Evolutionary conservation across 2,888 invertebrate genomes (phyloP).

Genomic region (Epirrita christyi): DNA sequence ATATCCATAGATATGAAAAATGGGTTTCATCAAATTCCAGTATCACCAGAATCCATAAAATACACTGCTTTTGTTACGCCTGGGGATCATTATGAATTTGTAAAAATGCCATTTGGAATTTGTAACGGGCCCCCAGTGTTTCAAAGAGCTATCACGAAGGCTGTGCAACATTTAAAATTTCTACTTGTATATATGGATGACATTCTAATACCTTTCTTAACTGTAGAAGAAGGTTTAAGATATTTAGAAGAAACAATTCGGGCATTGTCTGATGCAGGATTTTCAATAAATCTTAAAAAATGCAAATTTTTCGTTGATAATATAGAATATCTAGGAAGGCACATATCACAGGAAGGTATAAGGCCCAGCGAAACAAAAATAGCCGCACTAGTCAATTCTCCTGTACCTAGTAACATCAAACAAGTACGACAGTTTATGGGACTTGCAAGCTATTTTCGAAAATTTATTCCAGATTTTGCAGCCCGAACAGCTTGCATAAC

Average conservation of each 20-base stretch:
- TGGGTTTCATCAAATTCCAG: neutral
- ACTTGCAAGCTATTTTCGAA: conserved; percentile 12
- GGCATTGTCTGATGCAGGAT: neutral
- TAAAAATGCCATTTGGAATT: conserved; percentile 36
- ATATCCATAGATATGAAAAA: no score
- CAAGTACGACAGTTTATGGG: conserved; percentile 17
- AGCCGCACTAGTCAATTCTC: neutral
- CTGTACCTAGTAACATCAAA: neutral
- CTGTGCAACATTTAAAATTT: neutral
- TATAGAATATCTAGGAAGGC: conserved; percentile 12
- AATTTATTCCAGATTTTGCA: conserved; percentile 13
- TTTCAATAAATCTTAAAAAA: conserved; percentile 11
- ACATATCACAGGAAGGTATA: neutral
- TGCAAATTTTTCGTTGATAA: conserved; percentile 3
- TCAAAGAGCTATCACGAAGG: conserved; percentile 29
- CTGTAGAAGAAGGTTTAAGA: neutral
- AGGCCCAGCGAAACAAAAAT: conserved; percentile 6
- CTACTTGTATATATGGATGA: conserved; percentile 10
- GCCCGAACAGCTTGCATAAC: neutral
- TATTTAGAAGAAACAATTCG: neutral
- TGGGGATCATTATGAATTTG: conserved; percentile 23
- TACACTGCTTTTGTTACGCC: conserved; percentile 11
- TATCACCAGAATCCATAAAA: conserved; percentile 6
- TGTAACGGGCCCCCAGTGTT: conserved; percentile 35
- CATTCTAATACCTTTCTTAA: neutral